phyloP scores from a whole-genome alignment of 2,888 invertebrate species.

The Thyatira batis region DNA sequence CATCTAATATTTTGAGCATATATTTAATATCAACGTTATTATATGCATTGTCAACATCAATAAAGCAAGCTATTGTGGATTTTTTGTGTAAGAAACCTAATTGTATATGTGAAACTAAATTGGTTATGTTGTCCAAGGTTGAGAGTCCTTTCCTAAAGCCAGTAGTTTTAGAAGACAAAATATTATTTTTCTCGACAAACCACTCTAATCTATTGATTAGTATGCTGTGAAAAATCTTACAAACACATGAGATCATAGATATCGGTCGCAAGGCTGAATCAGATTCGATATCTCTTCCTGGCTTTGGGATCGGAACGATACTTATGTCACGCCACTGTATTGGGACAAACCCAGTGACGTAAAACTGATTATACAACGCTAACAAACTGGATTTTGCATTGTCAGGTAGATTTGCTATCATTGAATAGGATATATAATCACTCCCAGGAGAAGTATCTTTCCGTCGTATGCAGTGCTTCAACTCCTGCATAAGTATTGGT shows the following conservation, averaged over 20 bases:
- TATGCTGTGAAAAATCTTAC: conserved; percentile 19
- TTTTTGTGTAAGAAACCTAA: conserved; percentile 19
- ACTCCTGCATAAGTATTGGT: no score
- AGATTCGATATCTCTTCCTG: conserved; percentile 1
- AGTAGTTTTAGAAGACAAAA: conserved; percentile 5
- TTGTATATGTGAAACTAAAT: conserved; percentile 13
- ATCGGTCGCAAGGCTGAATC: conserved; percentile 15
- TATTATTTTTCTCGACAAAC: conserved; percentile 12
- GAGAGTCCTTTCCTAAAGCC: conserved; percentile 17
- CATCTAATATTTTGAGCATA: conserved; percentile 18
- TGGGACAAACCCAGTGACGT: conserved; percentile 13
- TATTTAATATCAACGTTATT: conserved; percentile 25
- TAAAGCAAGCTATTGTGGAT: conserved; percentile 22
- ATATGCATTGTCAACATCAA: no score
- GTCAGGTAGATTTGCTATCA: conserved; percentile 12
- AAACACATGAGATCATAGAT: conserved; percentile 17
- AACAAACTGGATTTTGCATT: conserved; percentile 6
- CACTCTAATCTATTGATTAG: conserved; percentile 15
- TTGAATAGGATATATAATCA: conserved; percentile 10
- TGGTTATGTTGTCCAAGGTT: conserved; percentile 12
- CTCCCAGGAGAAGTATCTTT: no score
- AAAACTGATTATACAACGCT: conserved; percentile 9
- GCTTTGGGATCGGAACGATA: conserved; percentile 24
- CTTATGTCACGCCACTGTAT: conserved; percentile 21
- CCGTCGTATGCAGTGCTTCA: no score